phyloP scores from a whole-genome alignment of 2,888 invertebrate species.

The Prostheceraeus crozeri region DNA sequence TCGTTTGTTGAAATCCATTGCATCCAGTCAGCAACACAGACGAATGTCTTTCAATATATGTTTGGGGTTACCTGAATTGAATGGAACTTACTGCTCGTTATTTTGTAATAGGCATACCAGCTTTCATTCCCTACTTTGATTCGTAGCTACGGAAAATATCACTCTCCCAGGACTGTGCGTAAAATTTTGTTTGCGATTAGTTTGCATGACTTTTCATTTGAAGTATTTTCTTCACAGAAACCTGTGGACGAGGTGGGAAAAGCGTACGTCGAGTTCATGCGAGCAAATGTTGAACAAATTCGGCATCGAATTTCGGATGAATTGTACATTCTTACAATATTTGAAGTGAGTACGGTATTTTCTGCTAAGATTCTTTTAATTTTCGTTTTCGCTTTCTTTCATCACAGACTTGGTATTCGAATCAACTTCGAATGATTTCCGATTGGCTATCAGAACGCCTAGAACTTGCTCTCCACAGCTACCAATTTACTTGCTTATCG shows the following conservation, averaged over 20 bases:
- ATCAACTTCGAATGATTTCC: background rate
- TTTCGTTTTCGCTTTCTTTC: background rate
- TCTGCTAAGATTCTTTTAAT: background rate
- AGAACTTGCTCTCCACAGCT: conserved; percentile 33
- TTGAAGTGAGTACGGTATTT: conserved; percentile 65
- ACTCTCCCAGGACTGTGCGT: too few species aligned
- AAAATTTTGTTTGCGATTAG: too few species aligned
- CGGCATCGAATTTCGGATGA: conserved; percentile 86
- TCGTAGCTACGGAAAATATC: too few species aligned
- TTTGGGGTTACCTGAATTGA: too few species aligned
- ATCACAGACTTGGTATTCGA: conserved; percentile 3
- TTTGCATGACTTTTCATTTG: too few species aligned
- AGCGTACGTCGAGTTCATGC: conserved; percentile 91
- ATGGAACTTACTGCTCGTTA: too few species aligned
- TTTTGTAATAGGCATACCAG: too few species aligned
- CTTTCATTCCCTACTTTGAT: too few species aligned
- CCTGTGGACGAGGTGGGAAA: conserved; percentile 91
- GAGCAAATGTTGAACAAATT: conserved; percentile 94
- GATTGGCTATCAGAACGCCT: conserved; percentile 31
- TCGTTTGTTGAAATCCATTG: too few species aligned
- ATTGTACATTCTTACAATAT: conserved; percentile 71
- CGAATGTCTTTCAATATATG: too few species aligned
- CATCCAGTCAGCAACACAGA: too few species aligned
- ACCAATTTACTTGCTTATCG: conserved; percentile 38
- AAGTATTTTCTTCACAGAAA: conserved; percentile 47